These are phyloP conservation scores for Mylabris sibirica DNA, from an alignment of 2,888 invertebrate species.

Conservation along the genomic window DNA sequence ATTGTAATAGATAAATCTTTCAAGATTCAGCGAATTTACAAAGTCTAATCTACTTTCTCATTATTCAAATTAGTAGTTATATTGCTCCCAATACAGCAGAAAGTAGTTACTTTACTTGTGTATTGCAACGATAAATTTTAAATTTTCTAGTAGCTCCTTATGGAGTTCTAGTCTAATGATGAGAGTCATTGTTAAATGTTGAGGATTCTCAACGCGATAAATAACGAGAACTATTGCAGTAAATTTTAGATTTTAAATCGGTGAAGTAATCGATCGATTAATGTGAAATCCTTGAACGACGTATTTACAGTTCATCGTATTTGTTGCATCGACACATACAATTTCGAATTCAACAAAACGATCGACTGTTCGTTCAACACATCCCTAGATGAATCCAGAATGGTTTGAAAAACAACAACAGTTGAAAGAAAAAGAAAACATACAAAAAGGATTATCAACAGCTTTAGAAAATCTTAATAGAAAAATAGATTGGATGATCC, in stretches of 20 bases:
- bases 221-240: background rate
- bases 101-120: no score
- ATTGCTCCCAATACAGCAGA: no score
- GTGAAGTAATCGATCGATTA: slow-evolving; percentile 1
- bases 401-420: background rate
- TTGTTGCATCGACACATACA: background rate
- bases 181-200: background rate
- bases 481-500: background rate
- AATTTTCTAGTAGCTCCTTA: no score
- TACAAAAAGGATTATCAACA: background rate
- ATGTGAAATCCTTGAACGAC: background rate
- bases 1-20: no score
- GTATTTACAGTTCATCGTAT: slow-evolving; percentile 8
- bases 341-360: background rate
- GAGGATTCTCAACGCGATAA: background rate
- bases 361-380: background rate
- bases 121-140: no score
- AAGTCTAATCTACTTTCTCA: background rate
- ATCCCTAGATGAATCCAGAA: background rate
- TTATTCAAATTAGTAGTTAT: background rate
- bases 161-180: no score
- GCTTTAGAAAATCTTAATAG: background rate
- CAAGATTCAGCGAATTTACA: no score
- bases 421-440: background rate
- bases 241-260: background rate